Conservation (phyloP, 2,113 vertebrate genomes). For the Motacilla alba region DNA sequence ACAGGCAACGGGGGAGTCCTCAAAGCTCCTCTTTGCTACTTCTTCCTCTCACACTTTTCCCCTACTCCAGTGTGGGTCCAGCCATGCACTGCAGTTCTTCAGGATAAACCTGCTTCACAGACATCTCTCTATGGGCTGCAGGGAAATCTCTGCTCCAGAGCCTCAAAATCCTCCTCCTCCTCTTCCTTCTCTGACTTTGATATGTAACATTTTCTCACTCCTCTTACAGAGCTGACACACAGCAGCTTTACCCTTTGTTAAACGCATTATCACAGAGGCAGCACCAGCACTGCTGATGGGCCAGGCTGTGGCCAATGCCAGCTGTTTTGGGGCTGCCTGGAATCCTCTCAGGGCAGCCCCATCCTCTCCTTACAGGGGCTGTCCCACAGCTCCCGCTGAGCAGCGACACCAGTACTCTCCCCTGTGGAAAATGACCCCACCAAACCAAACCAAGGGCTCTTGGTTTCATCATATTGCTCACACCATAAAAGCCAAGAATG, state of each 20-base stretch:
- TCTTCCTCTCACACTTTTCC: neutral
- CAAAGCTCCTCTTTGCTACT: neutral
- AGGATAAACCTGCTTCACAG: neutral
- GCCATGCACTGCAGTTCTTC: neutral
- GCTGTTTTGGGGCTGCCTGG: accelerated
- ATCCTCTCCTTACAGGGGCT: neutral
- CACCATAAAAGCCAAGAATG: neutral
- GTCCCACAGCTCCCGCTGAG: neutral
- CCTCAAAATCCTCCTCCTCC: neutral
- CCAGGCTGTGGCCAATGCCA: accelerated
- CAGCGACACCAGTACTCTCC: accelerated
- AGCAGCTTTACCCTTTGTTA: neutral
- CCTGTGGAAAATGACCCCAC: neutral
- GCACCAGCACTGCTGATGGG: neutral
- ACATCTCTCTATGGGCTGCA: neutral
- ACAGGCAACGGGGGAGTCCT: neutral
- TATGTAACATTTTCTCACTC: neutral
- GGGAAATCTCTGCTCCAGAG: neutral
- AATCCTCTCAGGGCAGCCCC: neutral
- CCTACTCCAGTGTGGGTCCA: neutral
- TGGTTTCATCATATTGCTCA: neutral
- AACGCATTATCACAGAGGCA: neutral
- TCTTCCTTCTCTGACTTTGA: neutral
- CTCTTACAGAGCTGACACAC: neutral
- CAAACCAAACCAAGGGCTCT: neutral